Evolutionary conservation across 1,140 invertebrate genomes (phyloP).

Genomic region (Drosophila sucinea): DNA sequence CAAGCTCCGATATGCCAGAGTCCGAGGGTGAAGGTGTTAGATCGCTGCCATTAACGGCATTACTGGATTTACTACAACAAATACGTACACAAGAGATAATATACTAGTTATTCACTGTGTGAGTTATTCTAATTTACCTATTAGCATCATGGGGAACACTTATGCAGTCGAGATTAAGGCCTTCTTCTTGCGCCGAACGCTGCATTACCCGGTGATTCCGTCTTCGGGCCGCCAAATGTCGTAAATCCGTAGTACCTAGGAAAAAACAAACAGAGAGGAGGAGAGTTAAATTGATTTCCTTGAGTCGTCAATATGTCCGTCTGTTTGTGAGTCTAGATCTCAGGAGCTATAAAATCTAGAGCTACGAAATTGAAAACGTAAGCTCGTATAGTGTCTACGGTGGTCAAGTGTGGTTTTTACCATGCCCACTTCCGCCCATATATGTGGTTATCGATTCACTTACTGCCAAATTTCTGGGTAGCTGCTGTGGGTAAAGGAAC

Average conservation of each 20-base stretch:
- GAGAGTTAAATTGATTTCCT: not conserved
- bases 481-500: constrained; percentile 57
- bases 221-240: constrained; percentile 60
- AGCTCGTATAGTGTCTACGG: too few species aligned
- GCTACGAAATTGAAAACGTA: too few species aligned
- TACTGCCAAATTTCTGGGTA: constrained; percentile 77
- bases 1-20: constrained; percentile 91
- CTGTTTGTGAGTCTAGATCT: too few species aligned
- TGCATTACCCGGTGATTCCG: constrained; percentile 57
- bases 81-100: not conserved
- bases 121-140: constrained; percentile 33
- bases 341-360: too few species aligned
- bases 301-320: too few species aligned
- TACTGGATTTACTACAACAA: constrained; percentile 50
- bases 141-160: constrained; percentile 51
- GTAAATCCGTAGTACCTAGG: constrained; percentile 75
- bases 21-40: constrained; percentile 92
- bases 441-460: constrained; percentile 36
- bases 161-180: constrained; percentile 32
- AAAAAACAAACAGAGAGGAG: not conserved
- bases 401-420: too few species aligned
- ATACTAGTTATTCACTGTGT: too few species aligned
- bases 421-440: too few species aligned
- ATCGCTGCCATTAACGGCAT: constrained; percentile 59
- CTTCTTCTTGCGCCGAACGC: constrained; percentile 53